These are phyloP conservation scores for Thinocorus orbignyianus DNA, from an alignment of 2,113 vertebrate genomes.

Conservation along the genomic window DNA sequence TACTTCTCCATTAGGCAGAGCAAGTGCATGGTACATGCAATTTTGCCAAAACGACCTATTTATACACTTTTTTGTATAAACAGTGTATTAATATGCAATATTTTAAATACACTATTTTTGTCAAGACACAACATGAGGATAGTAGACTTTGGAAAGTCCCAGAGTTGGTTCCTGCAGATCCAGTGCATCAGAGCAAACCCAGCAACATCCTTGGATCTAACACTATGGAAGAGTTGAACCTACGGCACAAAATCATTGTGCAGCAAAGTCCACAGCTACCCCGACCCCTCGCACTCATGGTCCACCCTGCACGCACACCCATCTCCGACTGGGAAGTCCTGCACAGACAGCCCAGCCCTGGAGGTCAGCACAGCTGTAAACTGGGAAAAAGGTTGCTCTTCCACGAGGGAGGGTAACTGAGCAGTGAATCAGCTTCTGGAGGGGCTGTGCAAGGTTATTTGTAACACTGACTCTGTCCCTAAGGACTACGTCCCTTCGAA, in stretches of 20 bases:
- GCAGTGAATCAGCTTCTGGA: not conserved
- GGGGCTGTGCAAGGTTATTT: not conserved
- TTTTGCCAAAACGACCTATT: not conserved
- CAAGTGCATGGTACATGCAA: rapidly evolving
- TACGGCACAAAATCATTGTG: not conserved
- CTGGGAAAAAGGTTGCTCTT: not conserved
- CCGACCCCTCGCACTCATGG: not conserved
- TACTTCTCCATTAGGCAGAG: not conserved
- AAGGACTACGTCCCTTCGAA: not conserved
- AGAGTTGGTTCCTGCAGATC: not conserved
- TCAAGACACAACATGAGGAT: not conserved
- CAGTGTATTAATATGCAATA: no score
- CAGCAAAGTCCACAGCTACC: not conserved
- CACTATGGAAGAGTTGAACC: not conserved
- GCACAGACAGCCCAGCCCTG: not conserved
- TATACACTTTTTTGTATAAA: not conserved
- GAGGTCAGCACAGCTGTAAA: not conserved
- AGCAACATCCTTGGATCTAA: not conserved
- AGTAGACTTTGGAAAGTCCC: not conserved
- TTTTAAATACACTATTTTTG: not conserved
- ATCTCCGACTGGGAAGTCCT: not conserved
- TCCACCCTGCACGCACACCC: not conserved
- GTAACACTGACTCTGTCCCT: not conserved
- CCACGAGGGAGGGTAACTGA: not conserved
- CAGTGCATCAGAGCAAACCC: rapidly evolving